These are phyloP conservation scores for Halocaridina rubra DNA, from an alignment of 2,888 invertebrate species.

Conservation along the genomic window DNA sequence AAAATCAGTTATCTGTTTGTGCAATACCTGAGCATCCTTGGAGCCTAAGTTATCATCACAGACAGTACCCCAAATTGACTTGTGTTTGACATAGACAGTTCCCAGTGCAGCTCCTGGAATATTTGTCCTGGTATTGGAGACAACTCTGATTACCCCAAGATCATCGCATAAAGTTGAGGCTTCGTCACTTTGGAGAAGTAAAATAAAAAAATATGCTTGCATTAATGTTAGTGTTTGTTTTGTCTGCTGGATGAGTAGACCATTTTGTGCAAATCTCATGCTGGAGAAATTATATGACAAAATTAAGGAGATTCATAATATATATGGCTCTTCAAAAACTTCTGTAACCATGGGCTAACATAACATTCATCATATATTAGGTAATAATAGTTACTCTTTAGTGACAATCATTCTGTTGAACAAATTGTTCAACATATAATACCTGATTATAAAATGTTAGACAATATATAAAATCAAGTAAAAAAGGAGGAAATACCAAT, in stretches of 20 bases:
- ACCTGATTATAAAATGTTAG: no score
- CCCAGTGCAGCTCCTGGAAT: conserved; percentile 38
- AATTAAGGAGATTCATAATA: no score
- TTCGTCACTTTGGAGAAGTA: no score
- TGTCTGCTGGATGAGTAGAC: no score
- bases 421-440: not conserved
- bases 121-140: not conserved
- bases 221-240: no score
- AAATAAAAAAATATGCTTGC: no score
- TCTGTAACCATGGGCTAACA: not conserved
- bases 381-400: not conserved
- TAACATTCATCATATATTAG: not conserved
- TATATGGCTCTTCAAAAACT: not conserved
- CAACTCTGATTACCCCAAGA: conserved; percentile 38
- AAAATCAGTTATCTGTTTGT: no score
- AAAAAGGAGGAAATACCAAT: not conserved
- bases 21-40: conserved; percentile 66
- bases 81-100: conserved; percentile 65
- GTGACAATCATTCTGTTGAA: not conserved
- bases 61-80: conserved; percentile 68
- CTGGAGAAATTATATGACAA: no score
- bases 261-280: no score
- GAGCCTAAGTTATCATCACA: conserved; percentile 69
- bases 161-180: conserved; percentile 44
- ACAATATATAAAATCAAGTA: not conserved